Conservation (phyloP, 1,140 invertebrate genomes). For the Propsilocerus akamusi region DNA sequence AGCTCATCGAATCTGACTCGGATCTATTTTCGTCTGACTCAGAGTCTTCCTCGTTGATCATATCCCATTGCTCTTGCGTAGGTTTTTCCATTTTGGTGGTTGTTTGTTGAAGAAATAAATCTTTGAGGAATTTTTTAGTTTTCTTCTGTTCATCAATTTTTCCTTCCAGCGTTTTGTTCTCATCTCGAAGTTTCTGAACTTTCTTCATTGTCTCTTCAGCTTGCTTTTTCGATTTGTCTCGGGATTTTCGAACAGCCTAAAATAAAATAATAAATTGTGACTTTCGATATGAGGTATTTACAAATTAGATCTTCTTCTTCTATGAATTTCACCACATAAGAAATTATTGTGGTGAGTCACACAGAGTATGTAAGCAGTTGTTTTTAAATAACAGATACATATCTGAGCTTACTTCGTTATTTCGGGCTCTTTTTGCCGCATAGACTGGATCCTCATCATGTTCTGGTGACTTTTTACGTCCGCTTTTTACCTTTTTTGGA, state of each 20-base stretch:
- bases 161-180: constrained; percentile 1
- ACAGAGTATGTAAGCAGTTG: no score
- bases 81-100: not conserved
- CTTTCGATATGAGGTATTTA: no score
- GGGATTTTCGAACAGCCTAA: constrained; percentile 3
- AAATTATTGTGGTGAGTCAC: no score
- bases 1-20: not conserved
- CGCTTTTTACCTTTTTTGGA: no score
- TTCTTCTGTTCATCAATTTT: not conserved
- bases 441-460: not conserved
- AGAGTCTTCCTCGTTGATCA: not conserved
- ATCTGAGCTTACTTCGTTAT: not conserved
- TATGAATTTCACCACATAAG: no score
- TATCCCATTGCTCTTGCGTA: not conserved
- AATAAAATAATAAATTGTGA: not conserved
- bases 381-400: not conserved
- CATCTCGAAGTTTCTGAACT: constrained; percentile 4
- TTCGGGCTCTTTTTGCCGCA: not conserved
- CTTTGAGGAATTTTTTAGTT: not conserved
- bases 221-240: constrained; percentile 4
- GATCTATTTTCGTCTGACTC: not conserved
- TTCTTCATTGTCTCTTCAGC: not conserved
- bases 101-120: not conserved
- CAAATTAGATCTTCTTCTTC: no score
- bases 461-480: not conserved